Base-by-base conservation (phyloP, 2,113 vertebrate genomes). In the Caretta caretta region DNA sequence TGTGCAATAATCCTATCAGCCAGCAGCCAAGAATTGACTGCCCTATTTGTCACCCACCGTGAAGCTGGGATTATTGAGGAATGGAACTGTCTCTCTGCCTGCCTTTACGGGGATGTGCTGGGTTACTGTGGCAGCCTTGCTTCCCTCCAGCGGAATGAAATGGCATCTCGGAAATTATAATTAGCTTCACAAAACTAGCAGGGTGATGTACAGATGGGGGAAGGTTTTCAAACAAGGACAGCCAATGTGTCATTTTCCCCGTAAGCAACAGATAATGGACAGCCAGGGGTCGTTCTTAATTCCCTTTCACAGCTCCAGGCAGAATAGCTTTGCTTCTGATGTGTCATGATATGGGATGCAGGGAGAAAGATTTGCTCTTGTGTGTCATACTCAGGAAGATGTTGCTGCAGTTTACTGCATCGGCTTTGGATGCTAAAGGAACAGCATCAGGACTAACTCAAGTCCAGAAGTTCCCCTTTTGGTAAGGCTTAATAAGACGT, bases 1-100 rank as follows among this genome's bases (percentile, higher is more conserved):
- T 95, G 95, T 96, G 86, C 10, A n/a, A 92, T 94, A 97, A 95
- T 96, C 93, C 79, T 79, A 87, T 96, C 94, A 92, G 80, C 92
- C 78, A 42, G 78, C 90, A 96, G 83, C 83, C 76, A 87, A 84
- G 85, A 90, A 90, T 17, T 86, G 89, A 92, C 75, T 89, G 89
- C 90, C 83, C 24, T 87, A 57, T 96, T 88, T 93, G 83, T 97
- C 90, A 95, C 79, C 69, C 86, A 27, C 72, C 80, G 20, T 24
- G 90, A 92, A 92, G 75, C 84, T 91, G 80, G 87, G 90, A 92
- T 91, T 91, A 83, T 1, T 76, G 83, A 91, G 83, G 22, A 90
- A 93, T 31, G 27, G 48, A 89, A 86, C 84, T 85, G 25, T 80
- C 54, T 88, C 59, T 90, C 81, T 80, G 24, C 27, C 54, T 81